Evolutionary conservation across 2,797 vertebrate species (phyloP).

Genomic region (Cryptoprocta ferox): DNA sequence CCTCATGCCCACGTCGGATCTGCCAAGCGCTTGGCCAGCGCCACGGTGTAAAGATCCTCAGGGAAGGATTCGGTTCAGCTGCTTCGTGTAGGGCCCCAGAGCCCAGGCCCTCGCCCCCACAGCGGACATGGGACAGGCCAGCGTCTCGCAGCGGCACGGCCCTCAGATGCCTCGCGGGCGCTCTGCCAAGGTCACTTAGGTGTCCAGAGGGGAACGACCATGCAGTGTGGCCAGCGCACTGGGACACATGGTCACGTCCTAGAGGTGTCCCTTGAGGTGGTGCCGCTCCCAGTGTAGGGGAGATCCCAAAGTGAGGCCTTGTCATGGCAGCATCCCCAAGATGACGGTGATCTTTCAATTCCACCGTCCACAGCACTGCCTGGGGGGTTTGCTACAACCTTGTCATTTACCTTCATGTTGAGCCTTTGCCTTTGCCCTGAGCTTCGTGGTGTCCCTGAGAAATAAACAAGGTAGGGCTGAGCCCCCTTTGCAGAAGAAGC

Average conservation of each 20-base stretch:
- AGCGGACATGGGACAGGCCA: background rate
- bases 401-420: background rate
- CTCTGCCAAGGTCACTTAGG: background rate
- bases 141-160: background rate
- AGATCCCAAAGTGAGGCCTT: background rate
- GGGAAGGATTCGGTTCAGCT: background rate
- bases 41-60: background rate
- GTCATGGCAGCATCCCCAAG: background rate
- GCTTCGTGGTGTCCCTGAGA: background rate
- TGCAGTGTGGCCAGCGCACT: background rate
- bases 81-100: background rate
- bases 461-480: background rate
- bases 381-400: background rate
- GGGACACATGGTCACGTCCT: accelerated
- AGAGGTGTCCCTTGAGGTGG: background rate
- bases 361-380: background rate
- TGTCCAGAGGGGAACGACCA: accelerated
- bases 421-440: background rate
- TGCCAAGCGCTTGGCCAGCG: background rate
- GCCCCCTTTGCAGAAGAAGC: background rate
- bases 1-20: accelerated
- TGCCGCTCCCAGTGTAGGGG: accelerated
- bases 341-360: accelerated
- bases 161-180: background rate
- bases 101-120: background rate